Evolutionary conservation across 2,113 vertebrate genomes (phyloP), one percentile per base, ranked within the genome.

Genomic region (Thinocorus orbignyianus): DNA sequence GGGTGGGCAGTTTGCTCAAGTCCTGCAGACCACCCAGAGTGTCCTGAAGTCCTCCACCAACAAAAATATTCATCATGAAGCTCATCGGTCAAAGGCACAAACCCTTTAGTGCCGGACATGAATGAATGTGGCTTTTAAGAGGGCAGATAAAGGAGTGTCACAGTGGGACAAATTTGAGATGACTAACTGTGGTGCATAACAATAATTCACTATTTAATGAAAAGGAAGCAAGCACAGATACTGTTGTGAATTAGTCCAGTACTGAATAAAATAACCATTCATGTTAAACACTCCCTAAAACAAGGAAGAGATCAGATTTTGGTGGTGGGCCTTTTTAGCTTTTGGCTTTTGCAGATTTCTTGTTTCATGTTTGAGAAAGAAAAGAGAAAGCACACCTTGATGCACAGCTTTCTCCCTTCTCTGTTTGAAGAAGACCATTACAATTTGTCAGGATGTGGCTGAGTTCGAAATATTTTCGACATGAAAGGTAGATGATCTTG

Each of bases 401-500:
- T n/a, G n/a, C 17, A 70, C 20, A 65, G 10, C 17, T 13, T 74
- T 7, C 18, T 65, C 18, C 31, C 5, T 65, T 73, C 42, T 70
- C 37, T 54, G 6, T 58, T 44, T 48, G 74, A 91, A 87, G 49
- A 25, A 82, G 30, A 71, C 25, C 17, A 23, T 39, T 58, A n/a
- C 54, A 76, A 66, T 90, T 86, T 78, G 39, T 93, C 61, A 86
- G 52, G 46, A 79, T 2, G 7, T 6, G 4, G 19, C 13, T 81
- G 73, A 81, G 41, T 81, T 93, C 33, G 6, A 72, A 85, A 58
- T 54, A 89, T 73, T 85, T 52, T 81, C 54, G 72, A 12, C 17
- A 24, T 66, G 52, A 94, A 94, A 89, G 69, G 77, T 24, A 81
- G 65, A 65, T 71, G 60, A 84, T 64, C 37, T 74, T 94, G 90